A percentile compares a stretch with the other conserved stretches of the same genome.
Conservation (phyloP, 2,797 vertebrate genomes). For the Thamnophis elegans region DNA sequence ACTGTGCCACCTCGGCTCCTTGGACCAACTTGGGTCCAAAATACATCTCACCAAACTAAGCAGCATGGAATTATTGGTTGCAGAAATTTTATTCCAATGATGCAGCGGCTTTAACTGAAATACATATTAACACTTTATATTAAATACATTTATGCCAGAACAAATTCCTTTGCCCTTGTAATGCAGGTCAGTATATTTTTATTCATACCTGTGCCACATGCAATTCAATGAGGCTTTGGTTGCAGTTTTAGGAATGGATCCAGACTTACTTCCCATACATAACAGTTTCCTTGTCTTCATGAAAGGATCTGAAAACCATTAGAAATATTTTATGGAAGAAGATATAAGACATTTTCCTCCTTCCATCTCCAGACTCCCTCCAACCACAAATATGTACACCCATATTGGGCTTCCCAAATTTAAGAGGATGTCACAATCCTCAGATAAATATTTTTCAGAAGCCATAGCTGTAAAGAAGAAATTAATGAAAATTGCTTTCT, state of each 20-base stretch:
- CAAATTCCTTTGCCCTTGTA: background rate
- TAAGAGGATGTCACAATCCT: background rate
- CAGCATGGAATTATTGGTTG: background rate
- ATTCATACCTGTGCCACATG: background rate
- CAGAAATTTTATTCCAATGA: conserved; percentile 5
- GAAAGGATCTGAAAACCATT: background rate
- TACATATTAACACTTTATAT: background rate
- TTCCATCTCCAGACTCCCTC: background rate
- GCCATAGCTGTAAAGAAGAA: background rate
- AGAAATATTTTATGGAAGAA: background rate
- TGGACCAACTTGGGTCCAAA: background rate
- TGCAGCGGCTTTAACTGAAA: background rate
- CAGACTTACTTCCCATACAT: background rate
- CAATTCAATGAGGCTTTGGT: background rate
- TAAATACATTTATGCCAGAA: background rate
- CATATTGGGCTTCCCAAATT: background rate
- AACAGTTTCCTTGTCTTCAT: background rate
- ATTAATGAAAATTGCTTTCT: background rate
- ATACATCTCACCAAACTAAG: background rate
- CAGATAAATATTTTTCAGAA: background rate
- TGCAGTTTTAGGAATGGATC: background rate
- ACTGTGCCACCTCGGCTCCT: no score
- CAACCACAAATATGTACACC: background rate
- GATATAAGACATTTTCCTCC: background rate
- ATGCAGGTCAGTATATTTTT: background rate